phyloP scores from a whole-genome alignment of 2,888 invertebrate genomes.

The Nebria brevicollis region DNA sequence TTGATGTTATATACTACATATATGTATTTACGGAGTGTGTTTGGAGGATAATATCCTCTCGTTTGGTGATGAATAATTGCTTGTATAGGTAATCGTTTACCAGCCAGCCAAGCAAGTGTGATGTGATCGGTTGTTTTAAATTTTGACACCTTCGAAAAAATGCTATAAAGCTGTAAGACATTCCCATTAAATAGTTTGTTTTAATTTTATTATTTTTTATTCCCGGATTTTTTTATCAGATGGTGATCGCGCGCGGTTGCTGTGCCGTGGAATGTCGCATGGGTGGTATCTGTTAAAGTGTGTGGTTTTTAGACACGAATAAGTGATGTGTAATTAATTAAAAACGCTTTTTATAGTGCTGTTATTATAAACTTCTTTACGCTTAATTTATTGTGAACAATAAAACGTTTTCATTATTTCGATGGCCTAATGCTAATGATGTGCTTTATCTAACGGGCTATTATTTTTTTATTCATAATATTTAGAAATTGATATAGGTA shows the following conservation, averaged over 20 bases:
- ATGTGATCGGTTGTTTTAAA: not conserved
- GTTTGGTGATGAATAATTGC: too few relatives aligned
- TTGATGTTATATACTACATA: too few relatives aligned
- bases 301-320: constrained; percentile 34
- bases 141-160: constrained; percentile 40
- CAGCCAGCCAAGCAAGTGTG: not conserved
- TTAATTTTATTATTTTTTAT: constrained; percentile 29
- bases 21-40: too few relatives aligned
- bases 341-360: constrained; percentile 37
- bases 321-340: constrained; percentile 43
- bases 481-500: too few relatives aligned
- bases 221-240: constrained; percentile 6
- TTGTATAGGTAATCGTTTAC: too few relatives aligned
- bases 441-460: too few relatives aligned
- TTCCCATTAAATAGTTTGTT: constrained; percentile 43
- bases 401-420: constrained; percentile 25
- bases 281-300: constrained; percentile 37
- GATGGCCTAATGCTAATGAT: constrained; percentile 20
- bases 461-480: too few relatives aligned
- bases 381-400: constrained; percentile 36
- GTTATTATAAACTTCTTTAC: constrained; percentile 43
- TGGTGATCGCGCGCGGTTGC: constrained; percentile 25
- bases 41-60: too few relatives aligned
- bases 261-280: constrained; percentile 33
- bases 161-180: constrained; percentile 44